A percentile compares a stretch with the other conserved stretches of the same genome.
Conservation (phyloP, 2,888 invertebrate species). For the Graphium colonna region DNA sequence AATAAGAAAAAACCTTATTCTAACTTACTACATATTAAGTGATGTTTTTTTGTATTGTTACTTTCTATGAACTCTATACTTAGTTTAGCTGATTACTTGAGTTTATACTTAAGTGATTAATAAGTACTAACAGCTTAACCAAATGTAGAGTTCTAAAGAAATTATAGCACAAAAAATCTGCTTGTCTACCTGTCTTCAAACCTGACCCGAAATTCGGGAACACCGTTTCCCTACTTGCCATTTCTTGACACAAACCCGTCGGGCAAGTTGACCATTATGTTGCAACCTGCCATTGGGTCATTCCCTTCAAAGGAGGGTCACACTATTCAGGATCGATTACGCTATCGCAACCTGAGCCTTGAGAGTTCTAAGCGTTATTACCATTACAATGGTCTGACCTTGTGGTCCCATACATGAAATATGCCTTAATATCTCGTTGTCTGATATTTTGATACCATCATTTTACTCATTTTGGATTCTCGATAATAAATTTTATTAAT, state of each 20-base stretch:
- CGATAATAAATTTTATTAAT: too few species aligned
- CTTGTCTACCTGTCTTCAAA: neutral
- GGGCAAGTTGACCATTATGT: conserved; percentile 42
- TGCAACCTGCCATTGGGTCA: conserved; percentile 66
- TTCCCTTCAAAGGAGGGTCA: conserved; percentile 46
- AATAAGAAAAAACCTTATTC: neutral
- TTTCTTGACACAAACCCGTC: conserved; percentile 26
- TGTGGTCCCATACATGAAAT: conserved; percentile 29
- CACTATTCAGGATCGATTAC: conserved; percentile 45
- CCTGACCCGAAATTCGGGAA: too few species aligned
- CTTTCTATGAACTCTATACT: too few species aligned
- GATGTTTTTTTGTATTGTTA: too few species aligned
- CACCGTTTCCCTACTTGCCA: neutral
- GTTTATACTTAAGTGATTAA: too few species aligned
- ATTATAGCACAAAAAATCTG: too few species aligned
- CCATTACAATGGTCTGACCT: conserved; percentile 60
- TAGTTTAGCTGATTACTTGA: too few species aligned
- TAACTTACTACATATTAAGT: neutral
- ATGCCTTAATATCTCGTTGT: conserved; percentile 29
- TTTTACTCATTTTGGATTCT: too few species aligned
- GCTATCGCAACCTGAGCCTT: conserved; percentile 49
- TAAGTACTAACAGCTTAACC: too few species aligned
- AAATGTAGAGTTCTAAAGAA: too few species aligned
- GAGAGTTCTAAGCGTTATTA: conserved; percentile 39
- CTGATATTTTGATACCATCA: conserved; percentile 35